Percentiles rank a stretch among this genome's conserved stretches.
Evolutionary conservation across 2,888 invertebrate species (phyloP).

Genomic region (Eurytoma californica): DNA sequence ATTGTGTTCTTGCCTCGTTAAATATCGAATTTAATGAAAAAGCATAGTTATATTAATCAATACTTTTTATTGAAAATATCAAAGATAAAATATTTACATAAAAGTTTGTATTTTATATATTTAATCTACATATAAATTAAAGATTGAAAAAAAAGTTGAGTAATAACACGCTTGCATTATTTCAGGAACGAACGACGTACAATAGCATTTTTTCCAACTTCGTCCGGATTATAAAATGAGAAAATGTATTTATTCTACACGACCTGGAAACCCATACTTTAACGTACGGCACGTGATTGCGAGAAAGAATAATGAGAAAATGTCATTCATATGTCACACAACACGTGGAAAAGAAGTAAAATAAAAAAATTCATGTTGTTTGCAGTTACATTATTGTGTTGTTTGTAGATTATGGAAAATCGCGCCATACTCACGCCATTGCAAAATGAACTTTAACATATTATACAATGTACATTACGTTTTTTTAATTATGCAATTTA

Average conservation of each 20-base stretch:
- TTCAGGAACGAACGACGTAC: background rate
- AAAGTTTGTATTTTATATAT: slow-evolving; percentile 11
- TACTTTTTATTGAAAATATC: slow-evolving; percentile 17
- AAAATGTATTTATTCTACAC: slow-evolving; percentile 37
- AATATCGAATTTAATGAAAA: slow-evolving; percentile 33
- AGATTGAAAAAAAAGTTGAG: slow-evolving; percentile 24
- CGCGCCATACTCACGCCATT: background rate
- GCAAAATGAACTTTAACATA: slow-evolving; percentile 2
- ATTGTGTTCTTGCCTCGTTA: too few relatives aligned
- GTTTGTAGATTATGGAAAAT: slow-evolving; percentile 32
- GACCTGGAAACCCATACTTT: slow-evolving; percentile 43
- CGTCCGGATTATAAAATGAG: slow-evolving; percentile 31
- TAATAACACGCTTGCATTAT: slow-evolving; percentile 16
- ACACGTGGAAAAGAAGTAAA: slow-evolving; percentile 26
- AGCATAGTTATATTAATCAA: background rate
- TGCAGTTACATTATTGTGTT: slow-evolving; percentile 24
- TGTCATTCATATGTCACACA: slow-evolving; percentile 47
- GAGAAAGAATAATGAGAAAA: slow-evolving; percentile 52
- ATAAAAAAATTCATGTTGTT: slow-evolving; percentile 26
- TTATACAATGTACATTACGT: too few relatives aligned
- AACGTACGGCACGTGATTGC: background rate
- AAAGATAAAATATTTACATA: slow-evolving; percentile 30
- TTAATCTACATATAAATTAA: slow-evolving; percentile 38
- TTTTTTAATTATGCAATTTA: too few relatives aligned
- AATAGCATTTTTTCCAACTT: slow-evolving; percentile 23